phyloP scores from a whole-genome alignment of 2,888 invertebrate genomes.

The Perizoma affinitatum region DNA sequence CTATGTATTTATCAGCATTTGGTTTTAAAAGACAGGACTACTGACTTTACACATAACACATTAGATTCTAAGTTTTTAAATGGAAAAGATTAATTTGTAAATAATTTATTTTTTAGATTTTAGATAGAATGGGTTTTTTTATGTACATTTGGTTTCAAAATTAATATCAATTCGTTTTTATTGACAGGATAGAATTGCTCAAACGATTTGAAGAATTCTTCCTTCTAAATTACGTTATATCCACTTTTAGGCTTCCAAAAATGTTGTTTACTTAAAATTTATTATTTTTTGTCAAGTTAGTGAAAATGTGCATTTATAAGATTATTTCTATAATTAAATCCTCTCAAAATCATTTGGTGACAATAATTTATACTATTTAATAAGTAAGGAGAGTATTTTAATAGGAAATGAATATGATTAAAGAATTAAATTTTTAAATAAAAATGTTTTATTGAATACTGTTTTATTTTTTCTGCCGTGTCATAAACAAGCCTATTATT shows the following conservation, averaged over 20 bases:
- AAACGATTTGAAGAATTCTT: too few relatives aligned
- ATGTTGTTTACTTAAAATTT: not conserved
- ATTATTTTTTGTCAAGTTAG: not conserved
- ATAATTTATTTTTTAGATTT: constrained; percentile 31
- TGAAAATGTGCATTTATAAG: constrained; percentile 5
- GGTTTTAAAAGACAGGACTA: too few relatives aligned
- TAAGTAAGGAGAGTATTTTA: constrained; percentile 4
- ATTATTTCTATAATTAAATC: not conserved
- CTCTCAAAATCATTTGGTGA: constrained; percentile 7
- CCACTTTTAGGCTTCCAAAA: not conserved
- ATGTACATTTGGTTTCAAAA: too few relatives aligned
- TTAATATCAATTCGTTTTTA: too few relatives aligned
- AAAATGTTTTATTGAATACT: constrained; percentile 12
- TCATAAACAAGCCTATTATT: too few relatives aligned
- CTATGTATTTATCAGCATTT: too few relatives aligned
- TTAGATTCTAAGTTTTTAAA: too few relatives aligned
- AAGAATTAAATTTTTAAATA: constrained; percentile 16
- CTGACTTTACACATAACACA: too few relatives aligned
- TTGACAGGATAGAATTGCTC: too few relatives aligned
- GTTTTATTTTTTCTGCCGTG: not conserved
- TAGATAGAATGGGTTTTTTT: not conserved
- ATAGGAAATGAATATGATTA: not conserved
- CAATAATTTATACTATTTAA: constrained; percentile 14
- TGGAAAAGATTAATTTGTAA: constrained; percentile 11
- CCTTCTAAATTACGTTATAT: too few relatives aligned